These are phyloP conservation scores for Andrena trimmerana DNA, from an alignment of 2,888 invertebrate species.

Conservation along the genomic window DNA sequence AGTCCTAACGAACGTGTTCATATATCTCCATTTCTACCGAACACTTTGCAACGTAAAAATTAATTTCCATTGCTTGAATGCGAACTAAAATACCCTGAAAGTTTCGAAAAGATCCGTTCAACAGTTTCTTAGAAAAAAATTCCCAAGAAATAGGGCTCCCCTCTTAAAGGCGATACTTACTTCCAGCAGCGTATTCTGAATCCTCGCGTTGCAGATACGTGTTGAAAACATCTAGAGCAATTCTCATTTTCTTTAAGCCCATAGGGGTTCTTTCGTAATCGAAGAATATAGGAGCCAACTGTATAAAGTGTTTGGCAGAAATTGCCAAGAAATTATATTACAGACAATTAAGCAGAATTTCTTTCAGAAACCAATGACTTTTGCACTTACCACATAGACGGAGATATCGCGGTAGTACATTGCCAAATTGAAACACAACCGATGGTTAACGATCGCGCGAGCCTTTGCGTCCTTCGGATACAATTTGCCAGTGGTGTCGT, in stretches of 20 bases:
- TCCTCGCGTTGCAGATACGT: constrained; percentile 88
- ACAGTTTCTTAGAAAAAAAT: no score
- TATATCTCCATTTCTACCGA: no score
- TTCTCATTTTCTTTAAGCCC: constrained; percentile 89
- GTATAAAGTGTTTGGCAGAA: constrained; percentile 58
- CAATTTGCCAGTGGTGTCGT: constrained; percentile 87
- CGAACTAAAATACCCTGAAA: no score
- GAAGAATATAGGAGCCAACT: constrained; percentile 93
- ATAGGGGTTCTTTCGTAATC: constrained; percentile 90
- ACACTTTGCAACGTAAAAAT: no score
- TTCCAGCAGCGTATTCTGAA: constrained; percentile 89
- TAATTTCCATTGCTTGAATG: no score
- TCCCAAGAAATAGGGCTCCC: no score
- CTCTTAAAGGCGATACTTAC: constrained; percentile 77
- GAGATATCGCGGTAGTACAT: constrained; percentile 91
- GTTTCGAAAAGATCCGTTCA: no score
- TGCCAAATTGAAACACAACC: constrained; percentile 91
- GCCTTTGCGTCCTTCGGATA: constrained; percentile 90
- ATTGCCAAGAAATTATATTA: not conserved
- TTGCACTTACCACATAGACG: constrained; percentile 87
- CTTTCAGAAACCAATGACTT: no score
- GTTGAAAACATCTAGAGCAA: constrained; percentile 89
- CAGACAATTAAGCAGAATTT: not conserved
- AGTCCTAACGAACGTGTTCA: no score
- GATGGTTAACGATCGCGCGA: constrained; percentile 92